Percentiles rank a stretch among this genome's conserved stretches.
Evolutionary conservation across 2,888 invertebrate species (phyloP).

Genomic region (Meteorus colon): DNA sequence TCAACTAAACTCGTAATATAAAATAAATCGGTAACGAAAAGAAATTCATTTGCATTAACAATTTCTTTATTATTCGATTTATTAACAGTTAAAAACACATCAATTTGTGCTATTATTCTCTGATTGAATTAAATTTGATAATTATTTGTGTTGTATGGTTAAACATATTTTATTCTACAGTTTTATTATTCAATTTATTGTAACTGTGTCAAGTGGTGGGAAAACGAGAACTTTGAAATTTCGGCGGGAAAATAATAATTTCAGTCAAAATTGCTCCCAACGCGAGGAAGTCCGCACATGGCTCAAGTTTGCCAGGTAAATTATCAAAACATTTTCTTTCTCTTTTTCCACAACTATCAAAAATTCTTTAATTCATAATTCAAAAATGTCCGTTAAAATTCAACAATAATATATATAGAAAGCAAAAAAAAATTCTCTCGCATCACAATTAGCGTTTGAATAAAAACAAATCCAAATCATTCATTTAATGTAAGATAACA

Average conservation of each 20-base stretch:
- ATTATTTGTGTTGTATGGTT: not conserved
- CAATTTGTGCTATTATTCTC: not conserved
- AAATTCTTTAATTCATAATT: too few relatives aligned
- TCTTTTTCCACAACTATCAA: too few relatives aligned
- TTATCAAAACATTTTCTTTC: not conserved
- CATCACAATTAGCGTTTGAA: not conserved
- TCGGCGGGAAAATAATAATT: constrained; percentile 34
- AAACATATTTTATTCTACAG: not conserved
- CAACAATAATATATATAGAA: not conserved
- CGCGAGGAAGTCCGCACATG: constrained; percentile 58
- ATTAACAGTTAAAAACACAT: not conserved
- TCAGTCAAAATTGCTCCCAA: constrained; percentile 63
- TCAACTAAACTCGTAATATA: not conserved
- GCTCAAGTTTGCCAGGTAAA: constrained; percentile 61
- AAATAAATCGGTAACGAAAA: not conserved
- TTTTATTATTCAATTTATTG: constrained; percentile 12
- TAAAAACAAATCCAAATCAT: not conserved
- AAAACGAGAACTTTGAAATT: constrained; percentile 44
- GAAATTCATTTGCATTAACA: not conserved
- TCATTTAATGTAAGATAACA: not conserved
- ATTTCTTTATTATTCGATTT: not conserved
- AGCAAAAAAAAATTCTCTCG: not conserved
- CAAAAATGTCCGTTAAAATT: too few relatives aligned
- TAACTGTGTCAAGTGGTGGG: constrained; percentile 21
- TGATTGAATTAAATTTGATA: not conserved